Conservation (phyloP, 64 coral and sea anemone genomes). For the Stichodactyla mertensii region DNA sequence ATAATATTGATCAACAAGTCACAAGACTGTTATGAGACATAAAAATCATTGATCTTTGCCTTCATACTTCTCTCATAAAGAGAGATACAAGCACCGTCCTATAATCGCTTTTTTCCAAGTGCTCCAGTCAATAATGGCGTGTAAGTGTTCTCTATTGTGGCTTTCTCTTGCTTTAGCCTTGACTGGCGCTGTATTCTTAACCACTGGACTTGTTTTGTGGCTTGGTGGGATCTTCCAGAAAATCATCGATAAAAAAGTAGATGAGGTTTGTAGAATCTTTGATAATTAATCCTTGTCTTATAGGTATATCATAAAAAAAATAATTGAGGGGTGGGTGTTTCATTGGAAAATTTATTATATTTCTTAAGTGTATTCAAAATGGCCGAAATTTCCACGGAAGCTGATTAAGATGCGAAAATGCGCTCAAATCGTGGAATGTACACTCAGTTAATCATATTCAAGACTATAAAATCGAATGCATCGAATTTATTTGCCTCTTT, state of each 20-base stretch:
- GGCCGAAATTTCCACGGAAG: no score
- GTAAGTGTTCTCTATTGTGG: background rate
- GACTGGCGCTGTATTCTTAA: constrained; percentile 30
- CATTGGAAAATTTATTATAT: no score
- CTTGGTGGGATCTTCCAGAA: constrained; percentile 53
- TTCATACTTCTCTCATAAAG: background rate
- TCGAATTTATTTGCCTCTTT: no score
- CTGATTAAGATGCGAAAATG: no score
- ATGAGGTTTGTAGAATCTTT: constrained; percentile 37
- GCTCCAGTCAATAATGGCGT: background rate
- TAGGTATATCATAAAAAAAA: no score
- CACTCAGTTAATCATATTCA: no score
- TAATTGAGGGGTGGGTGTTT: no score
- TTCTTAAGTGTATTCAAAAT: no score
- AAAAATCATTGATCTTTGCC: background rate
- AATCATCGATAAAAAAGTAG: constrained; percentile 41
- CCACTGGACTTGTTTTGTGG: constrained; percentile 47
- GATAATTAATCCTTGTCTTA: background rate
- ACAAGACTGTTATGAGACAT: background rate
- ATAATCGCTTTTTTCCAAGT: background rate
- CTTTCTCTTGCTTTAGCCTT: constrained; percentile 1
- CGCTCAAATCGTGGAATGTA: no score
- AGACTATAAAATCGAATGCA: no score
- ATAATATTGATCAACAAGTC: background rate
- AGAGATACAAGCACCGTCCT: no score